Base-by-base conservation (phyloP, 2,113 vertebrate genomes). In the Rhinolophus ferrumequinum region DNA sequence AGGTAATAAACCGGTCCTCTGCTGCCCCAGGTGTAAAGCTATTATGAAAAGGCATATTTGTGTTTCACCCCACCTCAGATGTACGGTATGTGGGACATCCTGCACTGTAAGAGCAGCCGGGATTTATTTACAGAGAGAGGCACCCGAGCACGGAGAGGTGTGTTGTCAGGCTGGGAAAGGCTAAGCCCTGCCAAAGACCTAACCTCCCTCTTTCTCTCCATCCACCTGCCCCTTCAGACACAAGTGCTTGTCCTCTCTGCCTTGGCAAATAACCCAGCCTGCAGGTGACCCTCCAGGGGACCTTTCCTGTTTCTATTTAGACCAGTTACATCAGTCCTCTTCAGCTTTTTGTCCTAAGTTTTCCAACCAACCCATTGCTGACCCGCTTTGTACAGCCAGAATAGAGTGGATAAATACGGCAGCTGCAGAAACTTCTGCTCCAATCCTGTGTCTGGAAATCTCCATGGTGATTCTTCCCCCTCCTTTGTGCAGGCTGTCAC, bases 21-120 rank as follows among this genome's bases (percentile, higher is more conserved):
- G 97, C 96, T 98, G 98, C 98, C 98, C 98, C 98, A 99, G 98
- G 98, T 99, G 98, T 98, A 98, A 99, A 98, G 98, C 97, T 98
- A 98, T 99, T 98, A 98, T 98, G 98, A 98, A 98, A 98, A 99
- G 98, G 95, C 98, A 97, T 98, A 98, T 98, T 98, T 98, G 98
- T 98, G 94, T 98, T 98, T 98, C 97, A 98, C 98, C 98, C 98
- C 98, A 97, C 98, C 98, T 99, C 97, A 97, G 95, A 98, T 88
- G 97, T 97, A 97, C 96, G 97, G 96, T 98, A 98, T 98, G 98
- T 98, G 96, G 97, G 97, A 95, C 96, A 95, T 97, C 97, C 97
- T 88, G 95, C 97, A 54, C 96, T 64, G 26, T 79, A 79, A 86
- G 95, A 96, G 97, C 94, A 22, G 94, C 86, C 79, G 35, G 97